Conservation (phyloP, 1,140 invertebrate genomes). For the Apis cerana region DNA sequence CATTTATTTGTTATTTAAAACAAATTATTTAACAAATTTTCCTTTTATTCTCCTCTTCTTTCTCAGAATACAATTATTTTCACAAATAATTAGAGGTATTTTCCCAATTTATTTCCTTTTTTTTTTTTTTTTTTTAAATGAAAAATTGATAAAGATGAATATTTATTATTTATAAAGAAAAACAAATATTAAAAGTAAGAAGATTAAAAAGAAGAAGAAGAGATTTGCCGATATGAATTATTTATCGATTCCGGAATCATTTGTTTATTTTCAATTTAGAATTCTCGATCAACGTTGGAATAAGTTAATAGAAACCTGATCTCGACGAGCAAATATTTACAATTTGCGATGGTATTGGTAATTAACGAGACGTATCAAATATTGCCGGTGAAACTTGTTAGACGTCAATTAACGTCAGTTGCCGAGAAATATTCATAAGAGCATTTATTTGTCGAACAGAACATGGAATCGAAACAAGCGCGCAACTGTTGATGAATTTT, state of each 20-base stretch:
- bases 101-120: too few relatives aligned
- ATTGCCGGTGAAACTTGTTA: not conserved
- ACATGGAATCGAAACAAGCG: not conserved
- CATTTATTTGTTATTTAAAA: too few relatives aligned
- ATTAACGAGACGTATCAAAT: not conserved
- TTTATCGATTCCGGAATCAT: too few relatives aligned
- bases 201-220: not conserved
- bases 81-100: too few relatives aligned
- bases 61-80: too few relatives aligned
- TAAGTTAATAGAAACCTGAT: not conserved
- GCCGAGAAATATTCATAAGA: not conserved
- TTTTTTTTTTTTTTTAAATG: too few relatives aligned
- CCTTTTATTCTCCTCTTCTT: too few relatives aligned
- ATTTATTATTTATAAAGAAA: not conserved
- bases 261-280: not conserved
- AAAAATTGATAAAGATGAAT: too few relatives aligned
- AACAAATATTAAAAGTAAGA: not conserved
- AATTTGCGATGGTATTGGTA: not conserved
- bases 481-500: not conserved
- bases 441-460: not conserved
- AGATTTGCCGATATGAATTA: not conserved
- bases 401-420: slow-evolving; percentile 2
- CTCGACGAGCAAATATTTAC: not conserved
- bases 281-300: not conserved
- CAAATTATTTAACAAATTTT: too few relatives aligned